Percentiles rank a stretch among this genome's conserved stretches.
These are phyloP conservation scores for Drosophila murphyi DNA, from an alignment of 1,140 invertebrate species.

Conservation along the genomic window DNA sequence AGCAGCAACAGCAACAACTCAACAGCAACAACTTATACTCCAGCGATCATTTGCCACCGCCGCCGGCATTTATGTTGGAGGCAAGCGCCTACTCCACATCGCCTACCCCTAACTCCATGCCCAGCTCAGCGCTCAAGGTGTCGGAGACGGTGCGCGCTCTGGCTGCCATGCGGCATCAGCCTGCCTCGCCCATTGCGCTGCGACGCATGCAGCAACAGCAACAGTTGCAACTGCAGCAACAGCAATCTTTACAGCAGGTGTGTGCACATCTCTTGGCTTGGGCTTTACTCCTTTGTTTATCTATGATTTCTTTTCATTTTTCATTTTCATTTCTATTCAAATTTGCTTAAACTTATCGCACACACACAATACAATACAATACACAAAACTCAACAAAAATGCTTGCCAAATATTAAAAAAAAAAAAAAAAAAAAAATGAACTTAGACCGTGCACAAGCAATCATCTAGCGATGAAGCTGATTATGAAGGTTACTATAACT, in stretches of 20 bases:
- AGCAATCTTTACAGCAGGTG: constrained; percentile 69
- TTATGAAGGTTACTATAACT: constrained; percentile 74
- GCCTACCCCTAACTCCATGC: constrained; percentile 48
- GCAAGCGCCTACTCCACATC: constrained; percentile 9
- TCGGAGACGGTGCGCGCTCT: constrained; percentile 94
- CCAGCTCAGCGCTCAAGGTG: constrained; percentile 87
- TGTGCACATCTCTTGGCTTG: constrained; percentile 61
- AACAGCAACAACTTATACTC: constrained; percentile 53
- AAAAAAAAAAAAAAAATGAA: neutral
- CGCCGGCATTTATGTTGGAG: constrained; percentile 92
- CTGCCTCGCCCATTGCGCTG: constrained; percentile 92
- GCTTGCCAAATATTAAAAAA: constrained; percentile 18
- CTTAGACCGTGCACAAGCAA: constrained; percentile 59
- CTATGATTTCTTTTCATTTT: constrained; percentile 41
- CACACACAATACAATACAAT: constrained; percentile 33
- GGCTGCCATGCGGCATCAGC: constrained; percentile 93
- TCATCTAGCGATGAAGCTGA: constrained; percentile 53
- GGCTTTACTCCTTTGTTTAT: constrained; percentile 29
- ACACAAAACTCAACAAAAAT: constrained; percentile 3
- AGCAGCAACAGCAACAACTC: constrained; percentile 31
- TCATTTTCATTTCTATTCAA: constrained; percentile 58
- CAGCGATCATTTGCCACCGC: constrained; percentile 91
- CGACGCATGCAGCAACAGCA: constrained; percentile 84
- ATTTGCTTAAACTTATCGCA: constrained; percentile 54
- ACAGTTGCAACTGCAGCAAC: constrained; percentile 50